Base-by-base conservation (phyloP, 1,140 invertebrate species). In the Drosophila micromelanica region DNA sequence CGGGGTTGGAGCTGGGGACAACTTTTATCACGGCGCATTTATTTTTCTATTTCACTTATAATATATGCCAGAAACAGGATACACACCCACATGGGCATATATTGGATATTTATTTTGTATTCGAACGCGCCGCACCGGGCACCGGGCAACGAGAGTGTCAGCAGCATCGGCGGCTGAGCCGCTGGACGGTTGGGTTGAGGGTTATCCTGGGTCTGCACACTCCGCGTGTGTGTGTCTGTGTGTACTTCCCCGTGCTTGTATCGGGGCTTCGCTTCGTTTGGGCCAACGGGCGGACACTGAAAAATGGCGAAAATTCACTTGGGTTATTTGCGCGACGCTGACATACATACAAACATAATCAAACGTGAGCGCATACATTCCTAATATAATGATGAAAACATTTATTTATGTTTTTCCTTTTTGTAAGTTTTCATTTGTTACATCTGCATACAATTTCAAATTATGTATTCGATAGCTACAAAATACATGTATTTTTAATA, bases 21-120 rank as follows among this genome's bases (percentile, higher is more conserved):
- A 89, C 89, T 85, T 91, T 91, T 89, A 85, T 91, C 89, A 81
- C 74, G 78, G 78, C 79, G 85, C 90, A 87, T 91, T 91, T 91
- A 90, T 91, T 91, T 87, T 91, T 91, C 90, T 91, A 90, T 91
- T 91, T 72, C 82, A 84, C 90, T 91, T 91, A 91, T 91, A 84
- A 91, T 91, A 91, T 90, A 91, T 91, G 90, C 90, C 85, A 91
- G 81, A 90, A 90, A 91, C 90, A 91, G 90, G 90, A 91, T 87
- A 91, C 90, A 85, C 73, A 84, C 80, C 73, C 86, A 89, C 72
- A 80, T 90, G 86, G 78, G 86, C 85, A 90, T 90, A 90, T 90
- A 90, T 90, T 91, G 73, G 80, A 90, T 91, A 91, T 91, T 91
- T 91, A 91, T 91, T 89, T 91, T 91, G 85, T 91, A 90, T 91